Conservation (phyloP, 23 tunicate species). For the Diplosoma virens region DNA sequence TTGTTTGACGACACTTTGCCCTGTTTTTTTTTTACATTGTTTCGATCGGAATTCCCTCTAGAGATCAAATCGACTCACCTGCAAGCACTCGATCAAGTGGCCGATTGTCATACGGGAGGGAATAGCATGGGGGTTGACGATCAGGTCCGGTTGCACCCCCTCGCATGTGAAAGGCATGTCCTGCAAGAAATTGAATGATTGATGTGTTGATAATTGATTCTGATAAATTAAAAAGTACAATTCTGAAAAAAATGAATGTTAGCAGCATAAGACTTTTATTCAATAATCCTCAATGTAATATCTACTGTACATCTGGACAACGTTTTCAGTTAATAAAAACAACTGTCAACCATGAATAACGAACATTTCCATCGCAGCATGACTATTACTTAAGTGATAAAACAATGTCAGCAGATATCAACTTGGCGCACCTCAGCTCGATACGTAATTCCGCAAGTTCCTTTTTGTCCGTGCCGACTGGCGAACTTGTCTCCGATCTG, state of each 20-base stretch:
- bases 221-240: too few species aligned
- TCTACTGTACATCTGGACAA: too few species aligned
- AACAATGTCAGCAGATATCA: too few species aligned
- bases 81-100: constrained; percentile 95
- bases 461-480: constrained; percentile 99
- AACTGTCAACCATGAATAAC: too few species aligned
- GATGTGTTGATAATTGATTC: too few species aligned
- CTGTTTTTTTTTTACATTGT: constrained; percentile 1
- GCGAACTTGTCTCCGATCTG: constrained; percentile 99
- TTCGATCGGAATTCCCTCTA: background rate
- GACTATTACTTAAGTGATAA: too few species aligned
- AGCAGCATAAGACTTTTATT: too few species aligned
- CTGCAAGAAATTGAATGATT: constrained; percentile 23
- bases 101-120: constrained; percentile 99
- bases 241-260: too few species aligned
- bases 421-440: constrained; percentile 76
- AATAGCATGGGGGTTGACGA: constrained; percentile 99
- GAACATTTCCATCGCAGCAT: too few species aligned
- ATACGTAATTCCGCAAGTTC: constrained; percentile 96
- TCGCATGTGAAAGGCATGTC: constrained; percentile 99
- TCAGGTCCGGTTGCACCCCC: constrained; percentile 95
- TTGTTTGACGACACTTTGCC: constrained; percentile 98
- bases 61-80: constrained; percentile 30
- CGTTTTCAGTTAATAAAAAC: too few species aligned
- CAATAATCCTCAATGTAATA: too few species aligned